A percentile compares a stretch with the other conserved stretches of the same genome.
These are phyloP conservation scores for Pyrrhosoma nymphula DNA, from an alignment of 2,888 invertebrate species.

Conservation along the genomic window DNA sequence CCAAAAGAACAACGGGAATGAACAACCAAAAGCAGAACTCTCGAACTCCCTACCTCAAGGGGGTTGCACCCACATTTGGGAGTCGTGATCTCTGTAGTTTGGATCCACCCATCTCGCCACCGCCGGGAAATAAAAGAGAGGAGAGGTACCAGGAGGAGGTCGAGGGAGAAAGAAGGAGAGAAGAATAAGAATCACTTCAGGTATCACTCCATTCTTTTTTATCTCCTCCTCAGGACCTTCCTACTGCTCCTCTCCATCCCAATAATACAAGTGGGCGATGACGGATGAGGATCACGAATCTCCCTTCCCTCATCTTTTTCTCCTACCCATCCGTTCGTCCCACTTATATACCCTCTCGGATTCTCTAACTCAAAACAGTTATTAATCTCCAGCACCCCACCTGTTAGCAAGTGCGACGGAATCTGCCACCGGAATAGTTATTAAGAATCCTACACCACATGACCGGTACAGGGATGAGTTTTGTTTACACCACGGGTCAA, in stretches of 20 bases:
- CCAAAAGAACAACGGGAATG: too few species aligned
- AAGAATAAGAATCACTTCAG: neutral
- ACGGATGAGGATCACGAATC: constrained; percentile 53
- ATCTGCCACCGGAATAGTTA: neutral
- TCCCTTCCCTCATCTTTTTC: neutral
- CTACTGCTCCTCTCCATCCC: neutral
- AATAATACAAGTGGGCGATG: constrained; percentile 48
- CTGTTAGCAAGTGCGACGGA: neutral
- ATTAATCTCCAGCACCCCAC: neutral
- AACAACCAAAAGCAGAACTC: too few species aligned
- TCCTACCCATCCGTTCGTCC: neutral
- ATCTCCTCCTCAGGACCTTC: neutral
- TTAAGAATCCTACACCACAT: neutral
- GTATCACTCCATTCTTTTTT: neutral
- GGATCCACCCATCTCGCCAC: constrained; percentile 1
- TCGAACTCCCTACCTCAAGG: too few species aligned
- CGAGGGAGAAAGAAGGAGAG: neutral
- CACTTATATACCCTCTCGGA: neutral
- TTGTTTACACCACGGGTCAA: neutral
- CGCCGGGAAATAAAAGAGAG: constrained; percentile 7
- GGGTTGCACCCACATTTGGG: neutral
- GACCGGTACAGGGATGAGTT: neutral
- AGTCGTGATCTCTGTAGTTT: constrained; percentile 6
- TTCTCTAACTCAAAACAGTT: neutral
- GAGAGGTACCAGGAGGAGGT: neutral